These are phyloP conservation scores for Temnothorax curvispinosus DNA, from an alignment of 1,140 invertebrate genomes.

Conservation along the genomic window DNA sequence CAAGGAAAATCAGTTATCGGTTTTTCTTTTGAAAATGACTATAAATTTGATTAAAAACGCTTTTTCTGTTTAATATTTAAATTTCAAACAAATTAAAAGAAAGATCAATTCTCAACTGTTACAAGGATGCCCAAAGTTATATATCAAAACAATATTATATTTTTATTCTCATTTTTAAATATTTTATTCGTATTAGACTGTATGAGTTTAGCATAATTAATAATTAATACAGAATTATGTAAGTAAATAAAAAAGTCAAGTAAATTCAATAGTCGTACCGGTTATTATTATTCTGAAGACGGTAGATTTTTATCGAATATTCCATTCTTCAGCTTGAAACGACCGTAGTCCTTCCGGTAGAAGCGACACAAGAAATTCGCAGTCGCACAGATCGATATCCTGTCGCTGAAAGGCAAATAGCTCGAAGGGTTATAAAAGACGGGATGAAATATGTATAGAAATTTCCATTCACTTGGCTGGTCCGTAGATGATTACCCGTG, in stretches of 20 bases:
- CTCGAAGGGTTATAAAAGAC: constrained; percentile 44
- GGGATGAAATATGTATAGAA: constrained; percentile 56
- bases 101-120: background rate
- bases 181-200: background rate
- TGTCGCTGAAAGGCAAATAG: constrained; percentile 51
- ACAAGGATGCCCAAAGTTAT: background rate
- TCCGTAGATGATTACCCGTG: constrained; percentile 44
- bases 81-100: background rate
- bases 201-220: background rate
- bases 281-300: background rate
- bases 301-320: constrained; percentile 10
- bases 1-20: background rate
- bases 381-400: constrained; percentile 24
- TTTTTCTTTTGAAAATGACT: background rate
- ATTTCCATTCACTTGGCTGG: constrained; percentile 45
- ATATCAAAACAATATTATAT: background rate
- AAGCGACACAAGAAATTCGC: constrained; percentile 45
- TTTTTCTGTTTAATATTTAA: background rate
- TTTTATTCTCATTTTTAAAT: background rate
- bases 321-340: background rate
- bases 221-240: background rate
- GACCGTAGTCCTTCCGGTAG: background rate
- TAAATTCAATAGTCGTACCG: background rate
- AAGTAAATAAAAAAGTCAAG: background rate
- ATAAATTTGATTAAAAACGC: background rate